Conservation (phyloP, 2,888 invertebrate genomes). For the Mellilla xanthometata region DNA sequence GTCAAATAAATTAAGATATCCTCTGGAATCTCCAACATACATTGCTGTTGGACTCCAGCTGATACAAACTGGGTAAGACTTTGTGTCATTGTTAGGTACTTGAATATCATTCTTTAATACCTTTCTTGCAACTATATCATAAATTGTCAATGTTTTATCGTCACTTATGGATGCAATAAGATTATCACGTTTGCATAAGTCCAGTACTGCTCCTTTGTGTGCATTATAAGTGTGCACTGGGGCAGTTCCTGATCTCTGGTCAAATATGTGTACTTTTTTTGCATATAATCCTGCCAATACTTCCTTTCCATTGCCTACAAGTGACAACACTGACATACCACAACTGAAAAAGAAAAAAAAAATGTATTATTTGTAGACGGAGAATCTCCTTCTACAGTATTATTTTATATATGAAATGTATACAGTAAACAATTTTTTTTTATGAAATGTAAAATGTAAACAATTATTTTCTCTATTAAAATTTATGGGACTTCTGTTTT, state of each 20-base stretch:
- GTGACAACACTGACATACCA: conserved; percentile 79
- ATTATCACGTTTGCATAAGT: conserved; percentile 57
- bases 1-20: conserved; percentile 64
- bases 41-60: conserved; percentile 66
- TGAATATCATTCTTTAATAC: conserved; percentile 60
- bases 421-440: no score
- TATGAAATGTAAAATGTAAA: no score
- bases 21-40: conserved; percentile 74
- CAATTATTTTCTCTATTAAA: no score
- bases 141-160: conserved; percentile 81
- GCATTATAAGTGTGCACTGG: conserved; percentile 69
- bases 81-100: conserved; percentile 53
- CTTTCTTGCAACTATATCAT: conserved; percentile 79
- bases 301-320: conserved; percentile 68
- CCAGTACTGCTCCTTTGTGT: conserved; percentile 79
- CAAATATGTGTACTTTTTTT: conserved; percentile 79
- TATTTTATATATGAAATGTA: no score
- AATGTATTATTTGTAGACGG: no score
- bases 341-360: conserved; percentile 49
- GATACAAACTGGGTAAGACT: conserved; percentile 67
- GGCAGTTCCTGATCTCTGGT: conserved; percentile 65
- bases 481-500: no score
- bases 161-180: conserved; percentile 83
- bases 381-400: no score
- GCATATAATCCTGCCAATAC: conserved; percentile 81